Base-by-base conservation (phyloP, 2,113 vertebrate species). In the Girardinichthys multiradiatus region DNA sequence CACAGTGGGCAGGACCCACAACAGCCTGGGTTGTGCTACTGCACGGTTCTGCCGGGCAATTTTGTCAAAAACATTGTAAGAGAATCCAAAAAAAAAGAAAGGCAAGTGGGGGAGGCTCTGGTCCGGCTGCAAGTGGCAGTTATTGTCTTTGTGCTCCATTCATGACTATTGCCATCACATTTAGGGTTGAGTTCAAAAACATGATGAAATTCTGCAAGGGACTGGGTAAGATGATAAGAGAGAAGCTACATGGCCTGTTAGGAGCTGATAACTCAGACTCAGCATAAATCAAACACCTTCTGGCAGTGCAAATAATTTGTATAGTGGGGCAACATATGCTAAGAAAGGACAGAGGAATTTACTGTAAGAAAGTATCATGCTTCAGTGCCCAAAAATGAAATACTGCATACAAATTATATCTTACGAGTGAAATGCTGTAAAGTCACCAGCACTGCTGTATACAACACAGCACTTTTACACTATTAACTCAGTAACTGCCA, bases 241-340 rank as follows among this genome's bases (percentile, higher is more conserved):
- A 60, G 81, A 26, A 76, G 86, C 82, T 80, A 91, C 90, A 89
- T 76, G 85, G 88, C 78, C 91, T 92, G 92, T 85, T 86, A 80
- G 68, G 63, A 64, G 88, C 86, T 87, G 93, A 94, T 94, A 93
- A 92, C 80, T 86, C 77, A 83, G 84, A 86, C 90, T 91, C 91
- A 86, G 92, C 86, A 87, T 85, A 90, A 90, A 94, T 93, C 87
- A 92, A 91, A 91, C 89, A 91, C 90, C 89, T 92, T 89, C 71
- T 80, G 84, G 86, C 68, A 76, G 91, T 87, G 92, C 80, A 85
- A 91, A 92, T 91, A 83, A 87, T 85, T 88, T 91, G 87, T 90
- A 88, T 77, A 91, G 91, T 90, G 79, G 77, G 86, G 87, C 91
- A 84, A 90, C 87, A 80, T 77, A 69, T 72, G 86, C 79, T 77